Evolutionary conservation across 2,797 vertebrate genomes (phyloP).

Genomic region (Gallinago solitaria): DNA sequence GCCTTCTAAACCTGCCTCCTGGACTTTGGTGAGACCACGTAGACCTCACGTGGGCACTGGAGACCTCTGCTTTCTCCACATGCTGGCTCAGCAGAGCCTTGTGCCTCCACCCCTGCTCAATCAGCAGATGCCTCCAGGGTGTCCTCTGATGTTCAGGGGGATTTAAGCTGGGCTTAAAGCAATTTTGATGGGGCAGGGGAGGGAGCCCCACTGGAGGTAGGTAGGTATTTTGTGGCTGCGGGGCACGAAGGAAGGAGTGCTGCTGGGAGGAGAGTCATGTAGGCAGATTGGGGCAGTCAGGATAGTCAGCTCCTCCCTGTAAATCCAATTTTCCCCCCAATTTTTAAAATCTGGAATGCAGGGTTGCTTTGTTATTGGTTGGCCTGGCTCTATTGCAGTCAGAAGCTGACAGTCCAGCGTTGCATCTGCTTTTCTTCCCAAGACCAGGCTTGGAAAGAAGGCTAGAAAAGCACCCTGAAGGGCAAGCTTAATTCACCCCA

Average conservation of each 20-base stretch:
- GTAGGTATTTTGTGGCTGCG: neutral
- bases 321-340: neutral
- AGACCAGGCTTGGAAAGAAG: neutral
- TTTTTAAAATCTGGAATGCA: neutral
- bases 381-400: neutral
- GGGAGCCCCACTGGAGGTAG: neutral
- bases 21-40: neutral
- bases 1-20: neutral
- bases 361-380: neutral
- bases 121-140: neutral
- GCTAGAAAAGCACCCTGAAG: neutral
- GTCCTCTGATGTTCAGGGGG: neutral
- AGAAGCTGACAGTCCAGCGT: neutral
- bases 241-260: neutral
- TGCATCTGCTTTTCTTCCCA: neutral
- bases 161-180: neutral
- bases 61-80: neutral
- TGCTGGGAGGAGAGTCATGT: neutral
- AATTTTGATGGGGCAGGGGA: neutral
- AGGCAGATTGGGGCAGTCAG: neutral
- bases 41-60: neutral
- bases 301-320: neutral
- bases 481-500: neutral
- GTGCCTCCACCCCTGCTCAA: neutral
- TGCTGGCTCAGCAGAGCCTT: neutral